Conservation (phyloP, 2,888 invertebrate genomes). For the Malacosoma neustria region DNA sequence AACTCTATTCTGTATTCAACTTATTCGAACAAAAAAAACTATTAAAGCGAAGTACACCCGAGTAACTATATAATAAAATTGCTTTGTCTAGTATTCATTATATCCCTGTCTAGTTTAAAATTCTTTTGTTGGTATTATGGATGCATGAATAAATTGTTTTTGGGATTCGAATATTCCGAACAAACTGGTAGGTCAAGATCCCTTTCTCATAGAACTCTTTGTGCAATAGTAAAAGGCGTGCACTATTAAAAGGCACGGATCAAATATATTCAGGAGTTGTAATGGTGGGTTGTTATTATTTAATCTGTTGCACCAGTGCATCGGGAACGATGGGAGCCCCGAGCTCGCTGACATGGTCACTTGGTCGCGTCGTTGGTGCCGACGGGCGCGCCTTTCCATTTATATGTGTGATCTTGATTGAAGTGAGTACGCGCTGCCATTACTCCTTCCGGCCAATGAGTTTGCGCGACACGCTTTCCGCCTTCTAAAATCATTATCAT, state of each 20-base stretch:
- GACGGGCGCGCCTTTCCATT: constrained; percentile 24
- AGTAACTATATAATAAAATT: constrained; percentile 66
- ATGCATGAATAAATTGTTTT: constrained; percentile 73
- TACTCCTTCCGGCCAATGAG: constrained; percentile 26
- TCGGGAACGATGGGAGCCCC: not conserved
- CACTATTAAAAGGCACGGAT: constrained; percentile 63
- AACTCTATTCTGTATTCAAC: no score
- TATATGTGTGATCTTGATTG: constrained; percentile 35
- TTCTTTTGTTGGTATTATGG: constrained; percentile 67
- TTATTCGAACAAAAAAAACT: constrained; percentile 11
- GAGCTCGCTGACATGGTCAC: constrained; percentile 10
- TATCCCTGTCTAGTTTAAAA: constrained; percentile 70
- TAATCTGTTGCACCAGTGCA: constrained; percentile 22
- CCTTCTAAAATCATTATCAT: constrained; percentile 7
- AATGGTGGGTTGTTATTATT: constrained; percentile 36
- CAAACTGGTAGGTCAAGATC: constrained; percentile 74
- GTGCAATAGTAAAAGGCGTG: constrained; percentile 66
- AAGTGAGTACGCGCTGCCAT: constrained; percentile 56
- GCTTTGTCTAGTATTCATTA: constrained; percentile 70
- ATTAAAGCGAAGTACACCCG: constrained; percentile 57
- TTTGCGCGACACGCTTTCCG: constrained; percentile 9
- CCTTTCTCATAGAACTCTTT: constrained; percentile 72
- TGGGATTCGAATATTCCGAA: constrained; percentile 57
- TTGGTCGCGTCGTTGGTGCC: constrained; percentile 9
- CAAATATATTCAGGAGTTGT: constrained; percentile 44